phyloP scores from a whole-genome alignment of 1,140 invertebrate species.

The Drosophila azteca region DNA sequence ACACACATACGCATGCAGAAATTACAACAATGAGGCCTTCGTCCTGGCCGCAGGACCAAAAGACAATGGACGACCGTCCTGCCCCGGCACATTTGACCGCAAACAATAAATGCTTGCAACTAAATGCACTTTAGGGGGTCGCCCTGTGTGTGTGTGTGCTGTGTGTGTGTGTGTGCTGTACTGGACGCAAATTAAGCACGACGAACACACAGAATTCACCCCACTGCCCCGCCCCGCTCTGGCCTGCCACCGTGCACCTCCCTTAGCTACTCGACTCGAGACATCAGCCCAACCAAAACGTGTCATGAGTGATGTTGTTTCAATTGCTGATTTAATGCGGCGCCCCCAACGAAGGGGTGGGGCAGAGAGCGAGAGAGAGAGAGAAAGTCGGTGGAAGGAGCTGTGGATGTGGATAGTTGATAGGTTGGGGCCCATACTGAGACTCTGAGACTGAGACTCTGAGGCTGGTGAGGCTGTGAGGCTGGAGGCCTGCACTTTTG shows the following conservation, averaged over 20 bases:
- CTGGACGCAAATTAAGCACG: slow-evolving; percentile 75
- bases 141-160: slow-evolving; percentile 8
- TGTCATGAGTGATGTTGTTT: slow-evolving; percentile 82
- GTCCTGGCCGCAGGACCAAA: slow-evolving; percentile 49
- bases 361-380: neutral
- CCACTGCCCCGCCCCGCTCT: neutral
- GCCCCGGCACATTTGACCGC: slow-evolving; percentile 66
- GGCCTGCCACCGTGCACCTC: neutral
- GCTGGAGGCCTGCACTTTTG: slow-evolving; percentile 49
- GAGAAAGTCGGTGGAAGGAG: neutral
- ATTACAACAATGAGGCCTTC: slow-evolving; percentile 59
- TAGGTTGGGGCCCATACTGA: neutral
- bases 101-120: slow-evolving; percentile 82
- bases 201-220: slow-evolving; percentile 53
- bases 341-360: slow-evolving; percentile 47
- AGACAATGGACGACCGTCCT: slow-evolving; percentile 59
- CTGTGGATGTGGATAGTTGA: neutral
- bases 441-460: neutral
- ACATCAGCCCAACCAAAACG: slow-evolving; percentile 64
- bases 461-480: too few species aligned
- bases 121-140: slow-evolving; percentile 77
- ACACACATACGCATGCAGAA: neutral
- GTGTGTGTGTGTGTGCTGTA: slow-evolving; percentile 26
- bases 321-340: slow-evolving; percentile 82
- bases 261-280: slow-evolving; percentile 25